Percentiles rank a stretch among this genome's conserved stretches.
Evolutionary conservation across 2,888 invertebrate genomes (phyloP).

Genomic region (Pilophorus perplexus): DNA sequence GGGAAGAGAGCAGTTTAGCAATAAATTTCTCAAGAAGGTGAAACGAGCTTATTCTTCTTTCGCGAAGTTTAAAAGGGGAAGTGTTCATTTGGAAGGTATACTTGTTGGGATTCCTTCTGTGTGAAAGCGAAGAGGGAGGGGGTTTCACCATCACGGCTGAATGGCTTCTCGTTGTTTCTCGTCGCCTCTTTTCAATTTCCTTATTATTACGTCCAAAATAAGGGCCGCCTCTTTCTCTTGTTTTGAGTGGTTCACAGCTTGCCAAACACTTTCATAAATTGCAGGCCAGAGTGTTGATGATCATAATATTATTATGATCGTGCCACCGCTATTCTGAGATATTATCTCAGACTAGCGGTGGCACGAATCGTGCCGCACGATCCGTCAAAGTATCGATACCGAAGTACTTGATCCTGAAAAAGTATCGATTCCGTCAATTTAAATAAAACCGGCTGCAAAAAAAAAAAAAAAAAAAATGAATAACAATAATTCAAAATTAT

Average conservation of each 20-base stretch:
- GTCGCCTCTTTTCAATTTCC: background rate
- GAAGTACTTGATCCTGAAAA: too few species aligned
- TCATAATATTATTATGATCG: too few species aligned
- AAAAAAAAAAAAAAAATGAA: too few species aligned
- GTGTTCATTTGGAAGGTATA: conserved; percentile 13
- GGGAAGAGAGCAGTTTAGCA: too few species aligned
- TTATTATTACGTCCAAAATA: too few species aligned
- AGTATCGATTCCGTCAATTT: background rate
- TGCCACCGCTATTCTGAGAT: background rate
- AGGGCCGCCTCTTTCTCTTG: background rate
- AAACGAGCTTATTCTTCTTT: conserved; percentile 5
- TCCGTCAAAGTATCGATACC: too few species aligned
- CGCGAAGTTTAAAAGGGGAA: background rate
- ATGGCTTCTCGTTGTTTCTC: conserved; percentile 16
- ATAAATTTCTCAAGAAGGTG: conserved; percentile 8
- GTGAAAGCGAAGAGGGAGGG: background rate
- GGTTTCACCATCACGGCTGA: conserved; percentile 7
- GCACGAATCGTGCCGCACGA: background rate
- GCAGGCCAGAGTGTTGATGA: too few species aligned
- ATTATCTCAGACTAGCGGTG: background rate
- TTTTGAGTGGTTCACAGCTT: background rate
- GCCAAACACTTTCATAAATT: too few species aligned
- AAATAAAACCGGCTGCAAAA: too few species aligned
- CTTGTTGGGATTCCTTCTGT: conserved; percentile 10
- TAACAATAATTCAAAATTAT: too few species aligned